These are phyloP conservation scores for Characodon lateralis DNA, from an alignment of 2,797 vertebrate species.

Conservation along the genomic window DNA sequence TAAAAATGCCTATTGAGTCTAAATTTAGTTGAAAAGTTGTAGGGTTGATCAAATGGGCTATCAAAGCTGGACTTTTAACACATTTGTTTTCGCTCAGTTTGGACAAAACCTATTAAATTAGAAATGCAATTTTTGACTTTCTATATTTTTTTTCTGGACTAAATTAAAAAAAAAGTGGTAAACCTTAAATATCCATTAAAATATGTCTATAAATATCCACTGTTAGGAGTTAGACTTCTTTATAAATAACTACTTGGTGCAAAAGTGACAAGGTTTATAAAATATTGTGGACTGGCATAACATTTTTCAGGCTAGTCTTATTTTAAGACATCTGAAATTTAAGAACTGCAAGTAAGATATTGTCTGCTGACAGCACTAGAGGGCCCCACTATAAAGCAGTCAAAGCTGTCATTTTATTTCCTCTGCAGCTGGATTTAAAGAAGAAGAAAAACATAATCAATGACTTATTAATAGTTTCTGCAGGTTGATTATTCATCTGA, in stretches of 20 bases:
- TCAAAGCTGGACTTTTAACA: too few species aligned
- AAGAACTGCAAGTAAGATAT: background rate
- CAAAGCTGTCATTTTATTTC: background rate
- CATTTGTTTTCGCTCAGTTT: too few species aligned
- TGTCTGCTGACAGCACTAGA: background rate
- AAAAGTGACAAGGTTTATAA: background rate
- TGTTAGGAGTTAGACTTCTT: background rate
- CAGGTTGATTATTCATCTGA: constrained; percentile 8
- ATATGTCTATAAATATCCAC: background rate
- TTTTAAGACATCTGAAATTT: background rate
- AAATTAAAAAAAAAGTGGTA: background rate
- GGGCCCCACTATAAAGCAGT: background rate
- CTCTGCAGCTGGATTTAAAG: background rate
- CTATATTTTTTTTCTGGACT: background rate
- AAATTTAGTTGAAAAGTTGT: background rate
- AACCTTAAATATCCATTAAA: background rate
- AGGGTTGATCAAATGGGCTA: too few species aligned
- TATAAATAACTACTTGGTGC: background rate
- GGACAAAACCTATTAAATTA: too few species aligned
- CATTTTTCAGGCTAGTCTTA: background rate
- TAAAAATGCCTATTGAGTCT: background rate
- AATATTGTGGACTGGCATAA: background rate
- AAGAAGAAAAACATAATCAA: background rate
- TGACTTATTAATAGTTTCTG: constrained; percentile 1
- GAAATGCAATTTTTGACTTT: too few species aligned